phyloP scores from a whole-genome alignment of 2,113 vertebrate genomes.

The Bettongia penicillata region DNA sequence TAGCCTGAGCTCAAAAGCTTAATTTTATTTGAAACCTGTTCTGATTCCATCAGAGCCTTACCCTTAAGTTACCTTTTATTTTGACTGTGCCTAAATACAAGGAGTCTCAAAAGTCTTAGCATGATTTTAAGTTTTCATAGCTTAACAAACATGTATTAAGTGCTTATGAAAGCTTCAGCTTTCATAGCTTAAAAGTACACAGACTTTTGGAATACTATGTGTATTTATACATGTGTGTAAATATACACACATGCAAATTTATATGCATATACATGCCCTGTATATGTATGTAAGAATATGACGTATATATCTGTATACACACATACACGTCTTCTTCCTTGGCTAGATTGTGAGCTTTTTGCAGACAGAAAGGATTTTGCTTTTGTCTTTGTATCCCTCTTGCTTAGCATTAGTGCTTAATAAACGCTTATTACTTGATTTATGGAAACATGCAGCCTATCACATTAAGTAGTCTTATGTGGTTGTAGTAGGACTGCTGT shows the following conservation, averaged over 20 bases:
- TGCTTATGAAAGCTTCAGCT: not conserved
- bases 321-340: not conserved
- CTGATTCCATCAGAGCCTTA: not conserved
- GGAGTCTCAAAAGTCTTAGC: not conserved
- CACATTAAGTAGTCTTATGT: not conserved
- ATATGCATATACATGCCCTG: not conserved
- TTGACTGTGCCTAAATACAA: not conserved
- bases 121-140: not conserved
- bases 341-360: not conserved
- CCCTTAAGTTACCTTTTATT: not conserved
- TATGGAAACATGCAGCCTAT: not conserved
- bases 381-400: not conserved
- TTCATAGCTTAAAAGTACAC: not conserved
- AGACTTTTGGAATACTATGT: not conserved
- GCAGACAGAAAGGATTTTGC: not conserved
- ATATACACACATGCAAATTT: not conserved
- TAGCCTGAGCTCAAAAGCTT: not conserved
- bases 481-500: not conserved
- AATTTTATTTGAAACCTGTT: not conserved
- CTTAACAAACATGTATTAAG: not conserved
- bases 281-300: too few species aligned
- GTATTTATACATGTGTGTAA: not conserved
- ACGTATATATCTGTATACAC: not conserved
- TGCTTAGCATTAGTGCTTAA: not conserved
- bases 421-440: not conserved